phyloP scores from a whole-genome alignment of 1,140 invertebrate genomes.

The Trinorchestia longiramus region DNA sequence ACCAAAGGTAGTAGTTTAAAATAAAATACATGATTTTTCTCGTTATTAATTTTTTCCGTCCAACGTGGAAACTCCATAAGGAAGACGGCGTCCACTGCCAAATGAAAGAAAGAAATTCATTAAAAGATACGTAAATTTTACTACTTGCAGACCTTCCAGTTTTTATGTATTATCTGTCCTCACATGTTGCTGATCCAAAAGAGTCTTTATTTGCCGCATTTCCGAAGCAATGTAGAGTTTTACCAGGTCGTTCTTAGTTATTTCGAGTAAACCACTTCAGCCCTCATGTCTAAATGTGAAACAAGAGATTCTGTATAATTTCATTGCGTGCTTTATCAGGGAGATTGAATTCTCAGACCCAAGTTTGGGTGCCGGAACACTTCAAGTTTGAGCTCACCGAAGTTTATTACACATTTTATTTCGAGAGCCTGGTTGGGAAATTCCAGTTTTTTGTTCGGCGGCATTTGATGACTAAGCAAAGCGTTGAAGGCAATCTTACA shows the following conservation, averaged over 20 bases:
- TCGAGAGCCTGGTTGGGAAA: background rate
- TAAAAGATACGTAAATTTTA: no score
- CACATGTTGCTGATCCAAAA: no score
- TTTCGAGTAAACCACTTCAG: background rate
- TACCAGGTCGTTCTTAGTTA: background rate
- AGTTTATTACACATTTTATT: constrained; percentile 23
- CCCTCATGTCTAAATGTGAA: background rate
- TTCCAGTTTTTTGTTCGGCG: background rate
- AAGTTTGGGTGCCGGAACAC: background rate
- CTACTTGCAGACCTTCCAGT: no score
- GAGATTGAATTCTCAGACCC: background rate
- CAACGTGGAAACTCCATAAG: no score
- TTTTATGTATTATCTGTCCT: no score
- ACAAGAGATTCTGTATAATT: background rate
- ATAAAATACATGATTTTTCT: no score
- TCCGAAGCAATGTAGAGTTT: background rate
- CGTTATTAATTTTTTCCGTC: no score
- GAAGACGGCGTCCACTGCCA: no score
- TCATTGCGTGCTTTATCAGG: background rate
- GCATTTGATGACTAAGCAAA: constrained; percentile 20
- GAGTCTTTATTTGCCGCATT: background rate
- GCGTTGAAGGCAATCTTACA: background rate
- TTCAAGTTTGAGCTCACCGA: background rate
- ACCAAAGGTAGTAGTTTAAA: no score
- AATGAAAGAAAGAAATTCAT: no score